Conservation (phyloP, 2,888 invertebrate genomes). For the Agrypnus murinus region DNA sequence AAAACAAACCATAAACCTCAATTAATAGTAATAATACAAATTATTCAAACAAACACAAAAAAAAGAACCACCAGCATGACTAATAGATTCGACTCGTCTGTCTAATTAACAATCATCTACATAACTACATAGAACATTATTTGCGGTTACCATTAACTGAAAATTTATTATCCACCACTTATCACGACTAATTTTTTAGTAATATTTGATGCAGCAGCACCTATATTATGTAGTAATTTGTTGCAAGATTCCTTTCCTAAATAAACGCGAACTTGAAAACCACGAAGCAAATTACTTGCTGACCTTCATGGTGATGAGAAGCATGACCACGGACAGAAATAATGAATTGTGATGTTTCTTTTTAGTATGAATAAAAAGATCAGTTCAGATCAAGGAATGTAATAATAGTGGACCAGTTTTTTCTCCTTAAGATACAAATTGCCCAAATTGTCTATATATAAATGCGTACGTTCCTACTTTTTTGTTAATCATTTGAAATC, state of each 20-base stretch:
- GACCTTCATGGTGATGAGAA: slow-evolving; percentile 31
- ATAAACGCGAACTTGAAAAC: slow-evolving; percentile 14
- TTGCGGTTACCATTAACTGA: background rate
- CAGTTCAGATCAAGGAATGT: too few species aligned
- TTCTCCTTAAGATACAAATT: too few species aligned
- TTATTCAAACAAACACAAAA: too few species aligned
- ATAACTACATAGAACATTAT: background rate
- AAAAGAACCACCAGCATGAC: background rate
- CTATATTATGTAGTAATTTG: slow-evolving; percentile 17
- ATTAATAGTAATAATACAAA: background rate
- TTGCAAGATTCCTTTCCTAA: slow-evolving; percentile 13
- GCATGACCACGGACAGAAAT: slow-evolving; percentile 42
- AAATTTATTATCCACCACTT: slow-evolving; percentile 11
- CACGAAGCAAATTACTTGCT: slow-evolving; percentile 22
- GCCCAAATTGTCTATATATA: too few species aligned
- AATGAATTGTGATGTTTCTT: slow-evolving; percentile 19
- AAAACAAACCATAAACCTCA: background rate
- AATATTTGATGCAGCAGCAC: background rate
- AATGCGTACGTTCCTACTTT: too few species aligned
- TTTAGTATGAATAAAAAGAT: too few species aligned
- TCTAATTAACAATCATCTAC: background rate
- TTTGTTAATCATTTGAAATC: too few species aligned
- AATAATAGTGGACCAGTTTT: too few species aligned
- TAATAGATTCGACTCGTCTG: background rate
- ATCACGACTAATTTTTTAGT: background rate